phyloP scores from a whole-genome alignment of 1,140 invertebrate genomes.

The Rhynchophorus ferrugineus region DNA sequence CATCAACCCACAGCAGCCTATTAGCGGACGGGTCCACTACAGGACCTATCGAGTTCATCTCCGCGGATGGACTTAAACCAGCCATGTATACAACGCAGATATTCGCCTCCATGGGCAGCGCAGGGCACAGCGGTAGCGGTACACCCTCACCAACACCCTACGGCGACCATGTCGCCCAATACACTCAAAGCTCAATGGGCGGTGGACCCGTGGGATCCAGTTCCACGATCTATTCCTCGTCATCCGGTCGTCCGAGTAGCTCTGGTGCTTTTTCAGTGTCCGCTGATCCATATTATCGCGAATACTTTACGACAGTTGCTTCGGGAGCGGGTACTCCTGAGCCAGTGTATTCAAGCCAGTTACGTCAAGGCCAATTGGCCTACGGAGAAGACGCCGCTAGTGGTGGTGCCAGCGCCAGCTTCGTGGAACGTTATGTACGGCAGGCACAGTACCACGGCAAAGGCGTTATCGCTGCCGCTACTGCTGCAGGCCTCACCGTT shows the following conservation, averaged over 20 bases:
- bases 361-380: conserved; percentile 46
- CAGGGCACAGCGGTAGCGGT: conserved; percentile 39
- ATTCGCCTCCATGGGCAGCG: conserved; percentile 39
- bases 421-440: conserved; percentile 49
- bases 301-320: conserved; percentile 44
- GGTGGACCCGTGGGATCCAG: conserved; percentile 25
- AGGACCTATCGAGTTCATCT: conserved; percentile 45
- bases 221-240: conserved; percentile 27
- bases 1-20: conserved; percentile 44
- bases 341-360: conserved; percentile 45
- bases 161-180: conserved; percentile 44
- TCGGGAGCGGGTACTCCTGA: conserved; percentile 41
- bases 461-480: conserved; percentile 44
- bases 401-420: conserved; percentile 40
- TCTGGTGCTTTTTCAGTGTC: conserved; percentile 39
- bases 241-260: conserved; percentile 30
- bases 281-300: conserved; percentile 46
- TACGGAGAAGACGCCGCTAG: conserved; percentile 41
- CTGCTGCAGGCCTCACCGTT: conserved; percentile 72
- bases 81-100: conserved; percentile 44
- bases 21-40: conserved; percentile 41
- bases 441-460: conserved; percentile 46
- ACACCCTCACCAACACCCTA: conserved; percentile 52
- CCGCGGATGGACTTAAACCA: conserved; percentile 46
- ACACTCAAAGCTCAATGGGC: conserved; percentile 45